Conservation (phyloP, 2,113 vertebrate species). For the Leptodactylus fuscus region DNA sequence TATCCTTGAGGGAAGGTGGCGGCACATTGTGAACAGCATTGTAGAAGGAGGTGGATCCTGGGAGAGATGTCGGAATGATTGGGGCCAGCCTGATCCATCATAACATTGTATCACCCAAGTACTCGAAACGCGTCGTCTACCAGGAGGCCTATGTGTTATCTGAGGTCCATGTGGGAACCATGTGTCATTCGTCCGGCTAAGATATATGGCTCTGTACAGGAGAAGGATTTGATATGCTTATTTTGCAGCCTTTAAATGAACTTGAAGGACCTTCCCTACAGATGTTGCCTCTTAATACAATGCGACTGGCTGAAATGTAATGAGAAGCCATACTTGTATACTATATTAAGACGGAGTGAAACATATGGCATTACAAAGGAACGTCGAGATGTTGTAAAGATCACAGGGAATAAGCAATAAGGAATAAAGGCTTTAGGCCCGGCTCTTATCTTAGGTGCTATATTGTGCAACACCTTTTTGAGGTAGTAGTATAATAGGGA, state of each 20-base stretch:
- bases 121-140: conserved; percentile 60
- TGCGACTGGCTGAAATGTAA: conserved; percentile 66
- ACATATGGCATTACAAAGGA: conserved; percentile 64
- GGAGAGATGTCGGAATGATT: conserved; percentile 66
- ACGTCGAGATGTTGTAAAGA: conserved; percentile 36
- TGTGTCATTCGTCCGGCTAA: conserved; percentile 73
- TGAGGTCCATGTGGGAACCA: conserved; percentile 69
- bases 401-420: conserved; percentile 36
- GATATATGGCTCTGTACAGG: conserved; percentile 68
- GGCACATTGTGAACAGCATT: conserved; percentile 57
- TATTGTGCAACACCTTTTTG: conserved; percentile 5
- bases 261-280: conserved; percentile 70
- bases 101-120: conserved; percentile 63
- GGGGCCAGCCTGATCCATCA: conserved; percentile 68
- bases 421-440: conserved; percentile 19
- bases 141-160: conserved; percentile 67
- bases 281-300: conserved; percentile 70
- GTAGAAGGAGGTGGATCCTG: conserved; percentile 64
- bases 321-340: conserved; percentile 62
- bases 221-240: conserved; percentile 69
- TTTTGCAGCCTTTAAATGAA: conserved; percentile 76
- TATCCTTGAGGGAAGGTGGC: conserved; percentile 69
- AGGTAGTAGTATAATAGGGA: background rate
- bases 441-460: background rate
- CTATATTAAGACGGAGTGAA: conserved; percentile 55